A percentile compares a stretch with the other conserved stretches of the same genome.
phyloP scores from a whole-genome alignment of 2,113 vertebrate species.

The Epinephelus moara region DNA sequence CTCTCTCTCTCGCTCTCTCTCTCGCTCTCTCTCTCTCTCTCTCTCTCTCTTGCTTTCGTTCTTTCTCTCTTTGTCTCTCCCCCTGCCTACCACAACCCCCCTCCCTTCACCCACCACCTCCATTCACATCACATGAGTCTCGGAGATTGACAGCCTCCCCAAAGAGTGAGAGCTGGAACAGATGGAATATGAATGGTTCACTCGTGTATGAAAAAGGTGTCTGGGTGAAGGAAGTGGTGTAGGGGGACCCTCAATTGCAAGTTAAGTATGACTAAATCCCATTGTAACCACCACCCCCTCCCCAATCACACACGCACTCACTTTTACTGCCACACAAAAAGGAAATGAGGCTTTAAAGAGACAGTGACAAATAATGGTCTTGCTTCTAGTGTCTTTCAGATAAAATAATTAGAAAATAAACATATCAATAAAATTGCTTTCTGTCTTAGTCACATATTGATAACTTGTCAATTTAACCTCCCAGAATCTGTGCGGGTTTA shows the following conservation, averaged over 20 bases:
- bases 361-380: slow-evolving; percentile 30
- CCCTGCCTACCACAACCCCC: slow-evolving; percentile 63
- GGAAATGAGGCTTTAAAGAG: slow-evolving; percentile 48
- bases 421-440: not conserved
- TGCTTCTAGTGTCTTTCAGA: slow-evolving; percentile 16
- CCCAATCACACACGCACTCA: not conserved
- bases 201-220: slow-evolving; percentile 93
- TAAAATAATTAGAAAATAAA: not conserved
- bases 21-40: slow-evolving; percentile 6
- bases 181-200: slow-evolving; percentile 99
- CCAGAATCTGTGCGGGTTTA: not conserved
- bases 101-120: slow-evolving; percentile 18
- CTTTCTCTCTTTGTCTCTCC: slow-evolving; percentile 53
- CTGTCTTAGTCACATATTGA: not conserved
- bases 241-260: slow-evolving; percentile 77
- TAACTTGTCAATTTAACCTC: not conserved
- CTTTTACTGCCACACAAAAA: slow-evolving; percentile 23
- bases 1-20: slow-evolving; percentile 12
- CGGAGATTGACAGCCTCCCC: slow-evolving; percentile 98
- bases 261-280: slow-evolving; percentile 81
- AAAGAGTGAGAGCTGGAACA: slow-evolving; percentile 94
- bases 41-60: not conserved
- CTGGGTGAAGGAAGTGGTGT: slow-evolving; percentile 79
- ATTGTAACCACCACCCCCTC: slow-evolving; percentile 60
- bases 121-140: slow-evolving; percentile 90